Evolutionary conservation across 2,888 invertebrate genomes (phyloP), one percentile per base, ranked within the genome.

Genomic region (Brachyopa scutellaris): DNA sequence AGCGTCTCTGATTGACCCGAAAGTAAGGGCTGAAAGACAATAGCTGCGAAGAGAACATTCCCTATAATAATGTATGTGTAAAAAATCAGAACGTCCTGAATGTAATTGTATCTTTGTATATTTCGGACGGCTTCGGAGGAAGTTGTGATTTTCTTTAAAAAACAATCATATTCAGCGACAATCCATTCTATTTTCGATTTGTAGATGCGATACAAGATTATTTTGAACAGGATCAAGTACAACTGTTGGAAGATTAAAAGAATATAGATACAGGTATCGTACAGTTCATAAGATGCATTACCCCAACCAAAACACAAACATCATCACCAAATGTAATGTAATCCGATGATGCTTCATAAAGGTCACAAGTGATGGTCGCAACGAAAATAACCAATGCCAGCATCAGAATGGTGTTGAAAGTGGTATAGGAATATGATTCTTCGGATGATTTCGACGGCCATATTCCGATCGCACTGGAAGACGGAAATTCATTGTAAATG

Each of bases 1-100:
- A 87, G 55, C 7, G 84, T 70, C 2, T 57, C 83, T 0, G 82
- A 55, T 15, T 69, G 40, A 0, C 69, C 73, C 0, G 84, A 78
- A 2, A 88, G 23, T 1, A 88, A 8, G 0, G 89, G 88, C 3
- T 87, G 87, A 26, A 87, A 64, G 6, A 84, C 84, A 29, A 88
- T 84, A 0, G 86, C 87, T 2, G 82, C 38, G 13, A 86, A 83
- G 6, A 89, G 85, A 5, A 86, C 3, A 3, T 74, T 38, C 2
- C 86, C 69, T 26, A 88, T 15, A 1, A 42, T 4, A 0, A 64
- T 17, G 19, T 70, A 84, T 0, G 53, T 79, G 1, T 78, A 59
- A 4, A 74, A 59, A 1, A 86, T 62, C 2, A 61, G 0, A 0
- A 85, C 36, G 51, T 89, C 88, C 15, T 38, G 8, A 4, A 87